A percentile compares a stretch with the other conserved stretches of the same genome.
phyloP scores from a whole-genome alignment of 2,113 vertebrate genomes.

The Phyllostomus hastatus region DNA sequence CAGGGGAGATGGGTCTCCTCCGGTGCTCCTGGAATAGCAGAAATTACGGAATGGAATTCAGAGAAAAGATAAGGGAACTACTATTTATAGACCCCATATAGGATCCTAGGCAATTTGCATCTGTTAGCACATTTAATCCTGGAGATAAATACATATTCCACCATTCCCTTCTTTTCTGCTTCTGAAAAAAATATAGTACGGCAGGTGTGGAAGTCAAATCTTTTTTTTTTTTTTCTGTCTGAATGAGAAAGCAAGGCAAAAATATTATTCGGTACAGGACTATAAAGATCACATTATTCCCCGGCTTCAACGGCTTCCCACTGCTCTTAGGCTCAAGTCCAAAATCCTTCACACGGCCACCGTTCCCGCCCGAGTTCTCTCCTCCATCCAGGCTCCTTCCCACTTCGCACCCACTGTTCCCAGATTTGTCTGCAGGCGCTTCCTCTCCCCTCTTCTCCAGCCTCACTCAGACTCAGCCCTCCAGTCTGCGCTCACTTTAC shows the following conservation, averaged over 20 bases:
- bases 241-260: conserved; percentile 17
- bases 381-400: not conserved
- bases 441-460: not conserved
- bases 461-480: not conserved
- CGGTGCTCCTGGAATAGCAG: conserved; percentile 14
- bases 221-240: not conserved
- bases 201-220: conserved; percentile 36
- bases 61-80: conserved; percentile 37
- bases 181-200: conserved; percentile 9
- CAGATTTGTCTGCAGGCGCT: not conserved
- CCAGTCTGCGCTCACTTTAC: not conserved
- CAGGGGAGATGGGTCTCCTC: conserved; percentile 4
- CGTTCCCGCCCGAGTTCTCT: not conserved
- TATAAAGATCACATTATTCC: not conserved
- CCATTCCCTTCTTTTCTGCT: conserved; percentile 35
- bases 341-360: not conserved
- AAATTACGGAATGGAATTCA: conserved; percentile 48
- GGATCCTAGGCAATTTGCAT: conserved; percentile 24
- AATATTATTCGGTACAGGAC: not conserved
- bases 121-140: conserved; percentile 54
- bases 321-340: conserved; percentile 22
- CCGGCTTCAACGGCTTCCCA: not conserved
- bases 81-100: conserved; percentile 57
- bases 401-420: not conserved
- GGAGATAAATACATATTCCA: conserved; percentile 45